These are phyloP conservation scores for Protosalanx chinensis DNA, from an alignment of 2,797 vertebrate species.

Conservation along the genomic window DNA sequence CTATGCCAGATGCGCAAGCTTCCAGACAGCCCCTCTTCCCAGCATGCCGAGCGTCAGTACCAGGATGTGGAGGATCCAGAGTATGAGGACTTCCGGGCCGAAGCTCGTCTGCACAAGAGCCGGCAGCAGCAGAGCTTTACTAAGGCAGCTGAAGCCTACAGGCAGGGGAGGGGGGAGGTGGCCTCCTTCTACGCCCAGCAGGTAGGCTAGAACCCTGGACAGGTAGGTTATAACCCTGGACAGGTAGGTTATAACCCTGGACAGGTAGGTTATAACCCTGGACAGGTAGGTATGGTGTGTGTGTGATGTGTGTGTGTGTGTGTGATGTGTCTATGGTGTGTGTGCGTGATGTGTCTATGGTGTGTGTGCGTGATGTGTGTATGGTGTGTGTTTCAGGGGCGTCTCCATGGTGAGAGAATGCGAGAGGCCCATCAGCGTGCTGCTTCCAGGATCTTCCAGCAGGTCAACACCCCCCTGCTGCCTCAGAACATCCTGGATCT, in stretches of 20 bases:
- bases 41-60: slow-evolving; percentile 64
- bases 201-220: slow-evolving; percentile 53
- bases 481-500: slow-evolving; percentile 93
- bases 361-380: background rate
- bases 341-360: too few relatives aligned
- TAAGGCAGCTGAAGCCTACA: slow-evolving; percentile 89
- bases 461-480: slow-evolving; percentile 87
- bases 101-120: slow-evolving; percentile 84
- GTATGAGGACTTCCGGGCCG: slow-evolving; percentile 89
- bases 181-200: slow-evolving; percentile 93
- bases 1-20: background rate
- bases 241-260: too few relatives aligned
- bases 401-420: slow-evolving; percentile 88
- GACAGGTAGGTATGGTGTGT: too few relatives aligned
- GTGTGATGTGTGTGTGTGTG: background rate
- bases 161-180: slow-evolving; percentile 86
- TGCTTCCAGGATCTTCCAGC: slow-evolving; percentile 88
- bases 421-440: slow-evolving; percentile 90
- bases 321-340: too few relatives aligned
- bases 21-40: background rate
- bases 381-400: slow-evolving; percentile 71
- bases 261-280: too few relatives aligned
- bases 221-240: too few relatives aligned
- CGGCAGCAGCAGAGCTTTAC: slow-evolving; percentile 83
- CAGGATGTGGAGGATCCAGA: slow-evolving; percentile 88